phyloP scores from a whole-genome alignment of 2,113 vertebrate genomes.

The Callorhinus ursinus region DNA sequence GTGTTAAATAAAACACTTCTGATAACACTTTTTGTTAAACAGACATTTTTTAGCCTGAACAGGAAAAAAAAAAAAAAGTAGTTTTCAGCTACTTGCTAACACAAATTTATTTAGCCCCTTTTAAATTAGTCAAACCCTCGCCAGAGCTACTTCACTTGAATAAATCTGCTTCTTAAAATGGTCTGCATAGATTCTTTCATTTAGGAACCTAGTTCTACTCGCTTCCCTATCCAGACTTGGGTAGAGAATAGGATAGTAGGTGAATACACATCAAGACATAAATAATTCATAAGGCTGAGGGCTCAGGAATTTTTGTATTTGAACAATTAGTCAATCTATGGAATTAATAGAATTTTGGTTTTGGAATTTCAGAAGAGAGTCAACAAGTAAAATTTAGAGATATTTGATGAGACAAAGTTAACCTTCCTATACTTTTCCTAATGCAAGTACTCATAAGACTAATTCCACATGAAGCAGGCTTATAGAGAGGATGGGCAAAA shows the following conservation, averaged over 20 bases:
- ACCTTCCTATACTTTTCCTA: background rate
- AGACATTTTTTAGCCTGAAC: background rate
- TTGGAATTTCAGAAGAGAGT: slow-evolving; percentile 7
- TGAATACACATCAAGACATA: background rate
- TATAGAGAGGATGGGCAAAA: background rate
- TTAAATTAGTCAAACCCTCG: background rate
- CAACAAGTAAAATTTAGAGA: slow-evolving; percentile 42
- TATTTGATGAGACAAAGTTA: slow-evolving; percentile 41
- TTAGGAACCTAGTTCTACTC: background rate
- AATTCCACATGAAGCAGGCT: background rate
- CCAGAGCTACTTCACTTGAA: background rate
- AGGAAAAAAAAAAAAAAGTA: background rate
- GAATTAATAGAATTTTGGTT: background rate
- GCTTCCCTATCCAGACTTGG: background rate
- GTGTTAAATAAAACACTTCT: background rate
- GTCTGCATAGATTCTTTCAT: background rate
- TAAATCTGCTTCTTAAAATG: background rate
- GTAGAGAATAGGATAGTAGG: background rate
- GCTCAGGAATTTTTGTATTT: background rate
- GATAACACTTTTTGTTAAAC: slow-evolving; percentile 11
- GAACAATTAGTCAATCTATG: background rate
- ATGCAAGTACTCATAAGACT: background rate
- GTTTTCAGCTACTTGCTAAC: background rate
- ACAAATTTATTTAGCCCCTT: background rate
- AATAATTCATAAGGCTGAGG: background rate